These are phyloP conservation scores for Triops cancriformis DNA, from an alignment of 1,140 invertebrate genomes.

Conservation along the genomic window DNA sequence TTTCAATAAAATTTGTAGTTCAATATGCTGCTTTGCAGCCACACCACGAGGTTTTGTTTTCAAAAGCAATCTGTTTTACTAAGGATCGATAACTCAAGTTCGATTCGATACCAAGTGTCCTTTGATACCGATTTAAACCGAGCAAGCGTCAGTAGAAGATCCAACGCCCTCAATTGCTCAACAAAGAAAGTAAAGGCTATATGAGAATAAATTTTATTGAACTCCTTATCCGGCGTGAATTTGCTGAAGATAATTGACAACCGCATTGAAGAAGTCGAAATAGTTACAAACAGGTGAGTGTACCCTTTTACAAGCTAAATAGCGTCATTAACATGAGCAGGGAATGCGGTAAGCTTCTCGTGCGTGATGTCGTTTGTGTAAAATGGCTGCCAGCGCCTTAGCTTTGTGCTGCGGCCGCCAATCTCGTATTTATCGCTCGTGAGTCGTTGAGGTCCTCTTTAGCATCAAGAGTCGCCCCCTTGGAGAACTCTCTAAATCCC, in stretches of 20 bases:
- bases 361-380: not conserved
- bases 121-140: not conserved
- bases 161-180: slow-evolving; percentile 12
- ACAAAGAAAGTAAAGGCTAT: not conserved
- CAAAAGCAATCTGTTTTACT: not conserved
- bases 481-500: not conserved
- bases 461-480: not conserved
- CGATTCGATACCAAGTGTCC: not conserved
- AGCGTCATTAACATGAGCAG: not conserved
- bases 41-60: not conserved
- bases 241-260: too few relatives aligned
- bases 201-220: not conserved
- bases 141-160: not conserved
- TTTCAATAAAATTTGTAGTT: too few relatives aligned
- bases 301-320: not conserved
- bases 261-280: not conserved
- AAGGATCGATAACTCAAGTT: not conserved
- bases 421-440: slow-evolving; percentile 8
- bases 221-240: too few relatives aligned
- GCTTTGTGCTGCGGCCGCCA: slow-evolving; percentile 11
- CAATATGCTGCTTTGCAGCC: too few relatives aligned
- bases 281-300: not conserved
- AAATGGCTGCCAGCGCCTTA: slow-evolving; percentile 12
- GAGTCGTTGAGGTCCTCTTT: not conserved
- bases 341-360: not conserved